Conservation (phyloP, 2,113 vertebrate genomes). For the Ibidorhyncha struthersii region DNA sequence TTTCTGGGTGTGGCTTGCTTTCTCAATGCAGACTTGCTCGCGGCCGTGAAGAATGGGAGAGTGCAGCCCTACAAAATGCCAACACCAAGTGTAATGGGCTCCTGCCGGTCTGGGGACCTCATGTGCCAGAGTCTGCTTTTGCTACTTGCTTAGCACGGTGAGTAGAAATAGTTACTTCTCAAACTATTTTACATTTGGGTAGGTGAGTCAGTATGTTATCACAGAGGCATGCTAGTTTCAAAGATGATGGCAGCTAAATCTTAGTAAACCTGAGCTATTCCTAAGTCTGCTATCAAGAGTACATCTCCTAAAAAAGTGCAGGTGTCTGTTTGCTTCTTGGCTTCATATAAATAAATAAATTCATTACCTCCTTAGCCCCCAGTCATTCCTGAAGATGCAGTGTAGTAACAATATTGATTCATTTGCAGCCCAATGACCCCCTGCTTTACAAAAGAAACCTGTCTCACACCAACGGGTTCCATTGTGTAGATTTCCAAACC, state of each 20-base stretch:
- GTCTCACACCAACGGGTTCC: neutral
- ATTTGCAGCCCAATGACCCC: neutral
- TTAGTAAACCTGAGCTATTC: neutral
- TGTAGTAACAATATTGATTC: neutral
- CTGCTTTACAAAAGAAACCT: neutral
- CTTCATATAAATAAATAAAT: neutral
- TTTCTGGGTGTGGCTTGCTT: neutral
- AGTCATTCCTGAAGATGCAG: neutral
- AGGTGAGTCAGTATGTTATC: neutral
- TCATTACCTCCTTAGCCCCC: neutral
- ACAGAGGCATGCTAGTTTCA: neutral
- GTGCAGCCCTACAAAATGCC: slow-evolving; percentile 95
- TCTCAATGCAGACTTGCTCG: slow-evolving; percentile 83
- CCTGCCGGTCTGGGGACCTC: slow-evolving; percentile 96
- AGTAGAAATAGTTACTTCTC: neutral
- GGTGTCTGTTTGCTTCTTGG: neutral
- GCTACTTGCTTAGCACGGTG: slow-evolving; percentile 97
- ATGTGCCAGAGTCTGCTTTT: slow-evolving; percentile 98
- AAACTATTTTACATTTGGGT: neutral
- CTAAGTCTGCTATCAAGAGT: neutral
- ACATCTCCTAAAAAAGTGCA: neutral
- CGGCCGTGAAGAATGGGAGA: slow-evolving; percentile 98
- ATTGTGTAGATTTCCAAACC: neutral
- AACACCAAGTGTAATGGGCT: slow-evolving; percentile 99
- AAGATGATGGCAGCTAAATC: neutral